These are phyloP conservation scores for Centropyge bicolor DNA, from an alignment of 2,797 vertebrate genomes.

Conservation along the genomic window DNA sequence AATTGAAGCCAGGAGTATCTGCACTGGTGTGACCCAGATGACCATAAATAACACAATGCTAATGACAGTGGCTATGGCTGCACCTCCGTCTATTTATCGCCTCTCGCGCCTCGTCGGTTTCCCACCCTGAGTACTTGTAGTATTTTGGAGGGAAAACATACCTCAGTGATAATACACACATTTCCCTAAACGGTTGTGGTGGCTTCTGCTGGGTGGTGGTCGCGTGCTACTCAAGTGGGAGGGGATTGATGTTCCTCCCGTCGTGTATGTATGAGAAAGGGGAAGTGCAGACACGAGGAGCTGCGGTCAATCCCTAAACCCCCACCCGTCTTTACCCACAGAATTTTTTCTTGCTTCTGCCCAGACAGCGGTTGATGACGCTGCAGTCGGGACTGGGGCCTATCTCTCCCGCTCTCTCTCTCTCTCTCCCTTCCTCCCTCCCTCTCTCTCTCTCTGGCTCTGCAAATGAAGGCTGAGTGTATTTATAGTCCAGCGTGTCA, in stretches of 20 bases:
- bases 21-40: conserved; percentile 34
- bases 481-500: conserved; percentile 85
- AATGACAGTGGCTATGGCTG: conserved; percentile 15
- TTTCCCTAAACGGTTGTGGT: conserved; percentile 42
- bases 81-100: not conserved
- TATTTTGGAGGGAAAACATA: conserved; percentile 40
- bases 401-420: conserved; percentile 41
- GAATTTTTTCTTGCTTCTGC: conserved; percentile 54
- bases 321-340: conserved; percentile 43
- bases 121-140: not conserved
- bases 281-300: conserved; percentile 60
- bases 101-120: not conserved
- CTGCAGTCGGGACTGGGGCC: conserved; percentile 62
- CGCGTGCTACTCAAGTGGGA: conserved; percentile 23
- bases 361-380: conserved; percentile 79
- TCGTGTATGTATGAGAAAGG: conserved; percentile 37
- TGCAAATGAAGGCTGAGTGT: conserved; percentile 78
- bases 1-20: conserved; percentile 37
- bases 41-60: conserved; percentile 38
- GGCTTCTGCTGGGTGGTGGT: conserved; percentile 37
- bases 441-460: conserved; percentile 26
- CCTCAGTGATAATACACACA: not conserved
- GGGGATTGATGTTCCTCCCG: conserved; percentile 35
- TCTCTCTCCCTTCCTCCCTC: conserved; percentile 11
- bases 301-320: conserved; percentile 51